Conservation (phyloP, 2,888 invertebrate species). For the Pollenia amentaria region DNA sequence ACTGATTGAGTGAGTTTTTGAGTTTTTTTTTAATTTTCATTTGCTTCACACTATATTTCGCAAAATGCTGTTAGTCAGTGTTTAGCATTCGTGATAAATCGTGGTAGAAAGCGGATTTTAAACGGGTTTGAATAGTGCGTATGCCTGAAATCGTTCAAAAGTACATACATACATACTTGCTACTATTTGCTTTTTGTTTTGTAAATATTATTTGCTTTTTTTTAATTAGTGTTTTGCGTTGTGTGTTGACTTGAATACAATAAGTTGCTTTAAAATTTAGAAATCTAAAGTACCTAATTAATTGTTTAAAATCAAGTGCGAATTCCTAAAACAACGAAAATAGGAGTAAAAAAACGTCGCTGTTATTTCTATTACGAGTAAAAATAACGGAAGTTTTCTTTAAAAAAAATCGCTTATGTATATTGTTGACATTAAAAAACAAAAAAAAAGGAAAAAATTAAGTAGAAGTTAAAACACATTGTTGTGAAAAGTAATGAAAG, state of each 20-base stretch:
- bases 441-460: background rate
- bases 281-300: constrained; percentile 13
- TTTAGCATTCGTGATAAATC: constrained; percentile 66
- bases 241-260: background rate
- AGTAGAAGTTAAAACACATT: background rate
- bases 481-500: background rate
- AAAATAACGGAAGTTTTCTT: constrained; percentile 35
- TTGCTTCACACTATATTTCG: constrained; percentile 45
- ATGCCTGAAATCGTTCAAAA: background rate
- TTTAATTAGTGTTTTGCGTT: constrained; percentile 22
- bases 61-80: constrained; percentile 62
- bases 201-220: background rate
- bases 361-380: background rate
- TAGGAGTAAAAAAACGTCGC: too few relatives aligned
- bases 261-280: background rate
- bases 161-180: background rate
- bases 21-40: constrained; percentile 30
- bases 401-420: background rate
- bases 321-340: too few relatives aligned
- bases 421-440: background rate
- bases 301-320: background rate
- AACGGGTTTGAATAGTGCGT: constrained; percentile 56
- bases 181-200: background rate
- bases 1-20: constrained; percentile 8
- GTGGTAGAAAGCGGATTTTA: constrained; percentile 58